phyloP scores from a whole-genome alignment of 2,113 vertebrate genomes.

The Atrichornis clamosus region DNA sequence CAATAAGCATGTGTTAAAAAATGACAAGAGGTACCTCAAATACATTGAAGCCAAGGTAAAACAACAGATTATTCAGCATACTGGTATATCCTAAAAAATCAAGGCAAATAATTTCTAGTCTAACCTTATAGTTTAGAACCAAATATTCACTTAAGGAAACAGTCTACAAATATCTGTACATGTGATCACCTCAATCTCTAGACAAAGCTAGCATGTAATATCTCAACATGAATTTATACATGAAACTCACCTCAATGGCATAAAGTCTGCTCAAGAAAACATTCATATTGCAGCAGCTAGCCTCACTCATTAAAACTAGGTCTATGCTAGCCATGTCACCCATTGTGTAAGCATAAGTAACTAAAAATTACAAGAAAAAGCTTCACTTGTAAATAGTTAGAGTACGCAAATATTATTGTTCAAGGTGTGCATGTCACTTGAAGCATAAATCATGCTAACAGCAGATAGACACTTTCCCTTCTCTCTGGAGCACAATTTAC shows the following conservation, averaged over 20 bases:
- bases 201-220: neutral
- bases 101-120: neutral
- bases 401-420: neutral
- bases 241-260: neutral
- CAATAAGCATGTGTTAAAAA: neutral
- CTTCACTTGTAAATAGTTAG: neutral
- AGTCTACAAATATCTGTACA: neutral
- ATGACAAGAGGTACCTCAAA: neutral
- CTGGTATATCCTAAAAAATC: neutral
- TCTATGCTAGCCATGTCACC: neutral
- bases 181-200: neutral
- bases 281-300: neutral
- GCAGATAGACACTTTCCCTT: neutral
- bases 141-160: neutral
- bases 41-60: neutral
- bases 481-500: neutral
- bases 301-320: neutral
- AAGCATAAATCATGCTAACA: neutral
- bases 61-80: neutral
- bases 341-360: neutral
- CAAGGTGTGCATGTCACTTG: neutral
- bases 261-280: neutral
- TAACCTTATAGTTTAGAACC: neutral
- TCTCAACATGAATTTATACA: neutral
- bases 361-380: neutral